phyloP scores from a whole-genome alignment of 2,888 invertebrate genomes.

The Tiliacea aurago region DNA sequence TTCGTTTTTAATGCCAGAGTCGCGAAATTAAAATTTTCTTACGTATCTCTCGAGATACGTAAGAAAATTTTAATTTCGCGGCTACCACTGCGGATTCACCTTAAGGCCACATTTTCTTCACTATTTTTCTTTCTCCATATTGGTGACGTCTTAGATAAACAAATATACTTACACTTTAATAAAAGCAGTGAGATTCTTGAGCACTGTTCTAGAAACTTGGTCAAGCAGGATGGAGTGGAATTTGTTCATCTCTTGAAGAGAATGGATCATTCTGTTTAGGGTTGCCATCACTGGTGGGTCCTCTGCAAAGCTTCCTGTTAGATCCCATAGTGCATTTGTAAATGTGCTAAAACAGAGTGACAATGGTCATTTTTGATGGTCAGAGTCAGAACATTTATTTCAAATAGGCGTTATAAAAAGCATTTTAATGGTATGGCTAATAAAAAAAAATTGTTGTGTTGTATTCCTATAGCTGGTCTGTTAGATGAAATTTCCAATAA shows the following conservation, averaged over 20 bases:
- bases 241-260: conserved; percentile 97
- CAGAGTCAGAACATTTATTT: too few species aligned
- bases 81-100: too few species aligned
- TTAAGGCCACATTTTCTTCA: not conserved
- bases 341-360: conserved; percentile 91
- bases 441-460: not conserved
- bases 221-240: conserved; percentile 97
- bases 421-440: not conserved
- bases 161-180: conserved; percentile 94
- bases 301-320: conserved; percentile 96
- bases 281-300: conserved; percentile 95
- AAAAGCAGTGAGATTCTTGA: conserved; percentile 97
- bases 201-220: conserved; percentile 97
- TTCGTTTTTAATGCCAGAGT: too few species aligned
- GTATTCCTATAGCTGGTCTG: not conserved
- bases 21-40: too few species aligned
- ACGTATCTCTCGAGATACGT: too few species aligned
- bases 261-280: conserved; percentile 91
- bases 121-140: not conserved
- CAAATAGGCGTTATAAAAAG: too few species aligned
- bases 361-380: not conserved
- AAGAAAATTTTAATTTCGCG: too few species aligned
- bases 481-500: not conserved
- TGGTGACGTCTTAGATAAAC: not conserved
- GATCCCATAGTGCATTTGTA: conserved; percentile 96